Evolutionary conservation across 2,797 vertebrate species (phyloP).

Genomic region (Chanos chanos): DNA sequence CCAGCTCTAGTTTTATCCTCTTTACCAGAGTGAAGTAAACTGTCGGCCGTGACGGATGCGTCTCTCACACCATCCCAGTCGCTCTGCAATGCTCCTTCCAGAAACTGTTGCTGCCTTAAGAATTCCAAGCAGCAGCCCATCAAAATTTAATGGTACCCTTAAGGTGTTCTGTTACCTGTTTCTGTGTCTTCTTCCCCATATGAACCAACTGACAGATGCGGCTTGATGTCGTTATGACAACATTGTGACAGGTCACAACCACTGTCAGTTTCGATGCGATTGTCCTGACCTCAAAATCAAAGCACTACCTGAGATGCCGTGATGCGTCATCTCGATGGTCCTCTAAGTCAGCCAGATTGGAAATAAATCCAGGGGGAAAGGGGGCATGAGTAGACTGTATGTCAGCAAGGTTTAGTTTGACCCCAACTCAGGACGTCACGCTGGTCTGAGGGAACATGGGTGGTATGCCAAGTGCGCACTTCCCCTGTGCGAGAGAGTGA

Average conservation of each 20-base stretch:
- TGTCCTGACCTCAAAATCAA: no score
- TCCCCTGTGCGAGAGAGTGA: constrained; percentile 33
- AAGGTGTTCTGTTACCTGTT: constrained; percentile 71
- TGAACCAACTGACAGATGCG: constrained; percentile 39
- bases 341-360: no score
- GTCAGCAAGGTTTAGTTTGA: no score
- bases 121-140: constrained; percentile 68
- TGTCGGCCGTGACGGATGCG: constrained; percentile 19
- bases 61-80: constrained; percentile 27
- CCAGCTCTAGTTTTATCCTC: constrained; percentile 37
- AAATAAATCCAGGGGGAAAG: no score
- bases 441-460: no score
- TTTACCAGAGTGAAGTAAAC: constrained; percentile 31
- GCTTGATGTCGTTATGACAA: constrained; percentile 27
- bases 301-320: no score
- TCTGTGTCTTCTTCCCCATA: constrained; percentile 64
- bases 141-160: constrained; percentile 72
- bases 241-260: background rate
- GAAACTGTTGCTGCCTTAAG: constrained; percentile 41
- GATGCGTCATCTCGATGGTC: no score
- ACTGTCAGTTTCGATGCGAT: no score
- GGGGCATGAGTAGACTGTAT: no score
- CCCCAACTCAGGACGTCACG: no score
- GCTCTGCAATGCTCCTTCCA: constrained; percentile 39
- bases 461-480: no score